Evolutionary conservation across 1,140 invertebrate genomes (phyloP).

Genomic region (Drosophila orena): DNA sequence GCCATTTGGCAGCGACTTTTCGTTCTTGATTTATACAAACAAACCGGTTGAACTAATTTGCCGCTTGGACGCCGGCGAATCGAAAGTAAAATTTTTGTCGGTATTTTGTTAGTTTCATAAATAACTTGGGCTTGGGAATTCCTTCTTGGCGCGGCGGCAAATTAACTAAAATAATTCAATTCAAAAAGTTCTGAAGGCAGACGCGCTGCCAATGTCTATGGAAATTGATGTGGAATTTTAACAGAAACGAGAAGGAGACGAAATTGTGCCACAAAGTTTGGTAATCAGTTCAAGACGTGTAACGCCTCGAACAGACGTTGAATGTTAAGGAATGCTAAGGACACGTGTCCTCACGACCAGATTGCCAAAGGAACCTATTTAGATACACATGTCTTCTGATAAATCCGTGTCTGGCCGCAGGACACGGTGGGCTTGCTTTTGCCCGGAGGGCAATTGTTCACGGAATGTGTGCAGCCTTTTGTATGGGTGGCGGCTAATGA

Average conservation of each 20-base stretch:
- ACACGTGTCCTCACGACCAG: conserved; percentile 52
- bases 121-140: conserved; percentile 43
- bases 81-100: conserved; percentile 68
- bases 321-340: conserved; percentile 51
- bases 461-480: conserved; percentile 53
- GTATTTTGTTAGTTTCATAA: conserved; percentile 53
- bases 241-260: too few species aligned
- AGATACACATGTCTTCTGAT: neutral
- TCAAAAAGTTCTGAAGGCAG: neutral
- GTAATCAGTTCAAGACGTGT: conserved; percentile 37
- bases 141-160: conserved; percentile 29
- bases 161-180: conserved; percentile 12
- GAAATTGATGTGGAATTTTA: conserved; percentile 23
- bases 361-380: conserved; percentile 5
- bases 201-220: neutral
- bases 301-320: conserved; percentile 30
- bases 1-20: conserved; percentile 39
- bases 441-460: conserved; percentile 44
- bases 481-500: conserved; percentile 53
- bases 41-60: conserved; percentile 65
- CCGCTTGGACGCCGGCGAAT: conserved; percentile 19
- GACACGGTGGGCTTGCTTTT: neutral
- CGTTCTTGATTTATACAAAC: conserved; percentile 58
- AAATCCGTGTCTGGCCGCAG: conserved; percentile 9
- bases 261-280: conserved; percentile 7